A percentile compares a stretch with the other conserved stretches of the same genome.
Conservation (phyloP, 2,113 vertebrate genomes). For the Plectropomus leopardus region DNA sequence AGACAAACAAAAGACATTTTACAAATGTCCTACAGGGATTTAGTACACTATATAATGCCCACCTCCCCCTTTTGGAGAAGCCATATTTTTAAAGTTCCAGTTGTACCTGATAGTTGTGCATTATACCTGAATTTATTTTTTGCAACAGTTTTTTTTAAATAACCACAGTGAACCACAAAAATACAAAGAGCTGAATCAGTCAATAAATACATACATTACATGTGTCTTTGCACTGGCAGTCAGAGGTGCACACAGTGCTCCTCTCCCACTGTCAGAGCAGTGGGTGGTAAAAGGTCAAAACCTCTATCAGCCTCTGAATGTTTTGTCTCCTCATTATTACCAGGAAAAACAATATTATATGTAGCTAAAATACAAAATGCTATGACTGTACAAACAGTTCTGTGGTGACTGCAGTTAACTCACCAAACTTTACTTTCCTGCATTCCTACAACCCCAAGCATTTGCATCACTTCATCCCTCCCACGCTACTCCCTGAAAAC, state of each 20-base stretch:
- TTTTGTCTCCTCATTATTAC: background rate
- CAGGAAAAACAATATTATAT: background rate
- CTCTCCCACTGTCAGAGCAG: background rate
- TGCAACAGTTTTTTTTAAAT: background rate
- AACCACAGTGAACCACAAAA: background rate
- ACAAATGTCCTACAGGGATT: too few species aligned
- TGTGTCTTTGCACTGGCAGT: background rate
- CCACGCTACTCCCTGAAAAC: slow-evolving; percentile 36
- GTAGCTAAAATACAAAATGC: background rate
- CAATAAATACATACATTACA: background rate
- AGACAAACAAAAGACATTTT: too few species aligned
- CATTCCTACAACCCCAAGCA: slow-evolving; percentile 9
- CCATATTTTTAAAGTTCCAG: background rate
- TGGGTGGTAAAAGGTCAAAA: slow-evolving; percentile 14
- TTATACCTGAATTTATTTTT: background rate
- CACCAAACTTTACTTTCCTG: slow-evolving; percentile 34
- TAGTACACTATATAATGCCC: too few species aligned
- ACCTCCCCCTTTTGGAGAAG: too few species aligned
- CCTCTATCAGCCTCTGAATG: background rate
- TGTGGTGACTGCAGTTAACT: slow-evolving; percentile 24
- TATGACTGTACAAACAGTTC: background rate
- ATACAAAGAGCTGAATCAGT: background rate
- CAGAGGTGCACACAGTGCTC: background rate
- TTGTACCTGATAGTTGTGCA: background rate
- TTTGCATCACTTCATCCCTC: slow-evolving; percentile 32